phyloP scores from a whole-genome alignment of 2,888 invertebrate species.

The Zhengitettix transpicula region DNA sequence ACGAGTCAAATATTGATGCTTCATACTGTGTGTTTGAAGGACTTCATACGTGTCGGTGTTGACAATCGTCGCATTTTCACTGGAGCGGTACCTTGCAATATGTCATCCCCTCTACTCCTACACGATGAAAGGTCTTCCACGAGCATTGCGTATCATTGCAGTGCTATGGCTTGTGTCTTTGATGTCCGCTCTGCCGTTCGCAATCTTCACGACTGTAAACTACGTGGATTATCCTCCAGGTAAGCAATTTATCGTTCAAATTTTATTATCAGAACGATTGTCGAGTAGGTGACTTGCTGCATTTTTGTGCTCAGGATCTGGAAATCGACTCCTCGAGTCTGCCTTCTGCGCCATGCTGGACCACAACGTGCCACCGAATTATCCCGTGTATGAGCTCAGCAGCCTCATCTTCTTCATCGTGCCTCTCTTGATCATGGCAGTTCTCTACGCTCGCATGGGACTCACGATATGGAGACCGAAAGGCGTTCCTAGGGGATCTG shows the following conservation, averaged over 20 bases:
- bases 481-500: slow-evolving; percentile 17
- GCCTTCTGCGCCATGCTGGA: slow-evolving; percentile 58
- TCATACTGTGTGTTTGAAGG: slow-evolving; percentile 30
- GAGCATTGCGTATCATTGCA: slow-evolving; percentile 65
- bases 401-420: slow-evolving; percentile 67
- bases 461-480: slow-evolving; percentile 41
- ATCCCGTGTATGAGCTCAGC: slow-evolving; percentile 65
- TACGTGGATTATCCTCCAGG: slow-evolving; percentile 57
- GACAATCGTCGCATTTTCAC: slow-evolving; percentile 82
- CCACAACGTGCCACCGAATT: slow-evolving; percentile 32
- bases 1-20: too few relatives aligned
- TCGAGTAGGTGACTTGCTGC: background rate
- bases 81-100: slow-evolving; percentile 80
- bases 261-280: slow-evolving; percentile 45
- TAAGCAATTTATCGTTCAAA: slow-evolving; percentile 17
- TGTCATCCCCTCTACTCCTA: slow-evolving; percentile 75
- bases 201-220: slow-evolving; percentile 53
- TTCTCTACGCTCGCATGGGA: slow-evolving; percentile 67
- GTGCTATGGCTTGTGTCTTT: slow-evolving; percentile 62
- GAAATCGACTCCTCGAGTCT: slow-evolving; percentile 43
- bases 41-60: slow-evolving; percentile 81
- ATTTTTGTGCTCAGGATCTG: slow-evolving; percentile 23
- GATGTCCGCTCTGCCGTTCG: slow-evolving; percentile 60
- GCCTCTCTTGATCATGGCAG: slow-evolving; percentile 52
- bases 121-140: slow-evolving; percentile 63